Conservation (phyloP, 2,113 vertebrate genomes). For the Blennius ocellaris region DNA sequence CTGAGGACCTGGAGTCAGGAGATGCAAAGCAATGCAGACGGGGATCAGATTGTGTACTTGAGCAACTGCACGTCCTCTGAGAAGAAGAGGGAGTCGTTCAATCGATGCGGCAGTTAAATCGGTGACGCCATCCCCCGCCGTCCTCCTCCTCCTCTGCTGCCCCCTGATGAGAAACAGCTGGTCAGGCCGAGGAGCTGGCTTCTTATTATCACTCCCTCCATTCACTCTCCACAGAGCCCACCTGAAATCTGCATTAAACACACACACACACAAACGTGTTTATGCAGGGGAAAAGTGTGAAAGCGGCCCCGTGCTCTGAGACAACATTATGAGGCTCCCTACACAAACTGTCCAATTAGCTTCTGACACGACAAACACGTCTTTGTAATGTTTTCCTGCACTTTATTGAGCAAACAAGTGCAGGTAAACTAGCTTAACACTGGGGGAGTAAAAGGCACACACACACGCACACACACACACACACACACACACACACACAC, state of each 20-base stretch:
- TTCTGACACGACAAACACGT: constrained; percentile 21
- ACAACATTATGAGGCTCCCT: constrained; percentile 12
- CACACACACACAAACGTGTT: neutral
- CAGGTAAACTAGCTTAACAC: constrained; percentile 11
- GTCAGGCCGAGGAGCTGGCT: constrained; percentile 62
- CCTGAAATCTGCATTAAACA: constrained; percentile 31
- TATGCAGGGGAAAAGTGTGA: too few relatives aligned
- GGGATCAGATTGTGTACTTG: neutral
- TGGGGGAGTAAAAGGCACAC: constrained; percentile 16
- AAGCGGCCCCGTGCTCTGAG: neutral
- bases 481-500: too few relatives aligned
- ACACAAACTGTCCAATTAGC: constrained; percentile 39
- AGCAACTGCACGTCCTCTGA: neutral
- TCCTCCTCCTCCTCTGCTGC: neutral
- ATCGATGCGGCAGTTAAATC: constrained; percentile 6
- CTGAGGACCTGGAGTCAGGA: constrained; percentile 8
- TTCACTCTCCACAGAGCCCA: constrained; percentile 45
- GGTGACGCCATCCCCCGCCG: constrained; percentile 39
- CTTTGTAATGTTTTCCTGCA: constrained; percentile 47
- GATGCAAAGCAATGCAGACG: neutral
- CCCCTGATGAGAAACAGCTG: constrained; percentile 32
- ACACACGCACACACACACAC: constrained; percentile 3
- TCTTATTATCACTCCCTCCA: constrained; percentile 59
- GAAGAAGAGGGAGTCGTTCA: constrained; percentile 2
- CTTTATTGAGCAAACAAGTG: constrained; percentile 39